Base-by-base conservation (phyloP, 2,797 vertebrate species). In the Lithobates pipiens region DNA sequence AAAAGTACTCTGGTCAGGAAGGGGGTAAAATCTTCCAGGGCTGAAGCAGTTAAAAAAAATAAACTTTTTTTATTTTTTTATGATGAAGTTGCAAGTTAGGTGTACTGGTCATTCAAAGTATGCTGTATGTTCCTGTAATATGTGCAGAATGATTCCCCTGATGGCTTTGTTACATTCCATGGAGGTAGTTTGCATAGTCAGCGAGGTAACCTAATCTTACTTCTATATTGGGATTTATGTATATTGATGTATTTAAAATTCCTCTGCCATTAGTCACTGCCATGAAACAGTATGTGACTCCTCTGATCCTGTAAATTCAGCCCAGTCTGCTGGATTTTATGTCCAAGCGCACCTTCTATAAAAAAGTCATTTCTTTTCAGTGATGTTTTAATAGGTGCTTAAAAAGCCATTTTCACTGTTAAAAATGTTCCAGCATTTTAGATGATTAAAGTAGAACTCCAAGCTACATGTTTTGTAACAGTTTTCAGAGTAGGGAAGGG, bases 241-340 rank as follows among this genome's bases (percentile, higher is more conserved):
- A 39, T 70, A 80, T 70, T 80, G 77, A 70, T 80, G 77, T 54
- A 80, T 70, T 80, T 80, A 80, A 80, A 50, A 80, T 80, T 80
- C 77, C 77, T 68, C 42, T 15, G 16, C 27, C 18, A 21, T 80
- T 80, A 70, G 77, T 80, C 77, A 80, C 9, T 32, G 65, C 34
- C 67, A 50, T 34, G 68, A 80, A 79, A 69, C 42, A 34, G 77
- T 16, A 9, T 5, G 63, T 13, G 10, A 44, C 18, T 54, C 42
- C 32, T 34, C 39, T 50, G 23, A 80, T 50, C 65, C 44, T 54
- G 46, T 34, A 18, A 7, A 79, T 32, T 2, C 8, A 44, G 9
- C 8, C 39, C 50, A 16, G 50, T 54, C 15, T 54, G 50, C 50
- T 54, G 50, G 50, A 54, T 44, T 68, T n/a, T 10, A 44, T 16